Evolutionary conservation across 2,113 vertebrate genomes (phyloP).

Genomic region (Amphiprion percula): DNA sequence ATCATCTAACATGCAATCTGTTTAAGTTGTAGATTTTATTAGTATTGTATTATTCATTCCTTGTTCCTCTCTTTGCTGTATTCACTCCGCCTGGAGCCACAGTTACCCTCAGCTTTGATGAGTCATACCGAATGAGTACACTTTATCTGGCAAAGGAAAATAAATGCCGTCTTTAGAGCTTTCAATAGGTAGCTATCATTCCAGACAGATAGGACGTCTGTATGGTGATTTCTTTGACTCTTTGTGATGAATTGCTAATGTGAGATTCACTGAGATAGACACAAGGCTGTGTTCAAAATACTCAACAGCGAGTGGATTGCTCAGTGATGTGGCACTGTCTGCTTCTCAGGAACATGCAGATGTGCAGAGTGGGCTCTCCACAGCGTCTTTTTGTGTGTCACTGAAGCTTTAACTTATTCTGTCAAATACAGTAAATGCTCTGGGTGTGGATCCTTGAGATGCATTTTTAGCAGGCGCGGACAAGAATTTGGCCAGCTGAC

Average conservation of each 20-base stretch:
- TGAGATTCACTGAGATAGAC: slow-evolving; percentile 51
- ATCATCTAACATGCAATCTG: not conserved
- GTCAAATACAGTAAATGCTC: slow-evolving; percentile 39
- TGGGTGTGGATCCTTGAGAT: slow-evolving; percentile 48
- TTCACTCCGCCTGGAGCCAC: slow-evolving; percentile 6
- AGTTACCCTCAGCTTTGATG: slow-evolving; percentile 37
- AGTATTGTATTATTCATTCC: slow-evolving; percentile 13
- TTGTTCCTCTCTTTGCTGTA: not conserved
- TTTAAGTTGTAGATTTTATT: not conserved
- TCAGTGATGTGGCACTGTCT: slow-evolving; percentile 17
- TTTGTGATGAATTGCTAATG: slow-evolving; percentile 47
- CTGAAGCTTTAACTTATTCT: slow-evolving; percentile 17
- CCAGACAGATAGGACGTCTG: slow-evolving; percentile 23
- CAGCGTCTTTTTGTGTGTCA: not conserved
- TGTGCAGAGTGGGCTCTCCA: not conserved
- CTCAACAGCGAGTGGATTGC: slow-evolving; percentile 25
- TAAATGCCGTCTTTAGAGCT: slow-evolving; percentile 24
- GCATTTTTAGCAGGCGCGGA: slow-evolving; percentile 51
- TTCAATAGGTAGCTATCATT: slow-evolving; percentile 27
- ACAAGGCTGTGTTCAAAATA: slow-evolving; percentile 37
- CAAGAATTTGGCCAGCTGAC: slow-evolving; percentile 49
- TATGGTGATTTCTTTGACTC: slow-evolving; percentile 22
- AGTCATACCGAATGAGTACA: slow-evolving; percentile 29
- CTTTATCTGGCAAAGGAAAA: slow-evolving; percentile 36
- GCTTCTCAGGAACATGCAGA: slow-evolving; percentile 17